phyloP scores from a whole-genome alignment of 2,797 vertebrate genomes.

The Rhinogobio ventralis region DNA sequence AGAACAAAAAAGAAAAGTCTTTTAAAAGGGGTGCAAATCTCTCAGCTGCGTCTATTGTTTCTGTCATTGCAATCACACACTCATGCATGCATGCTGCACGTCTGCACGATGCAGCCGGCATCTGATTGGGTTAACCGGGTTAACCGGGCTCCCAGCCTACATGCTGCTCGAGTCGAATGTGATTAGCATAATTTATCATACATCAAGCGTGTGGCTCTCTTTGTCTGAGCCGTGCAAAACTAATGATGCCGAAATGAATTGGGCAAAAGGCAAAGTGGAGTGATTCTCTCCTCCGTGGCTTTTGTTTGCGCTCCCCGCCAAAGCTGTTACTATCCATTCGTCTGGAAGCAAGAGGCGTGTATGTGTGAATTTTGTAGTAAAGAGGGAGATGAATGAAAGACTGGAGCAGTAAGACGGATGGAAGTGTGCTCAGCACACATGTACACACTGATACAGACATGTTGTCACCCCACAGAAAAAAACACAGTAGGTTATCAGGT shows the following conservation, averaged over 20 bases:
- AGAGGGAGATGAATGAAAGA: slow-evolving; percentile 42
- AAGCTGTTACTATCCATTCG: slow-evolving; percentile 42
- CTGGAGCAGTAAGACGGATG: neutral
- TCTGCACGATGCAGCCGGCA: slow-evolving; percentile 18
- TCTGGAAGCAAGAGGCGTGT: slow-evolving; percentile 25
- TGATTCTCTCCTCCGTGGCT: slow-evolving; percentile 28
- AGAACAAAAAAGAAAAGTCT: neutral
- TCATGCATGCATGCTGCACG: slow-evolving; percentile 28
- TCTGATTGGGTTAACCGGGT: slow-evolving; percentile 49
- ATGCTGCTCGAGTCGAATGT: slow-evolving; percentile 69
- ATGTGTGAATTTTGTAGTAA: slow-evolving; percentile 44
- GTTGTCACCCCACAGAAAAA: slow-evolving; percentile 26
- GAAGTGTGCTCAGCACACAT: slow-evolving; percentile 48
- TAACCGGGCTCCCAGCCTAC: slow-evolving; percentile 38
- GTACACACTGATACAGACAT: slow-evolving; percentile 22
- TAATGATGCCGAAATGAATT: slow-evolving; percentile 45
- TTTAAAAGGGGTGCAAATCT: neutral
- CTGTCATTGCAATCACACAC: slow-evolving; percentile 9
- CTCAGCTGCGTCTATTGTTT: slow-evolving; percentile 20
- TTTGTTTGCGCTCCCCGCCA: slow-evolving; percentile 47
- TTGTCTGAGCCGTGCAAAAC: slow-evolving; percentile 69
- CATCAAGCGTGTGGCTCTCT: slow-evolving; percentile 69
- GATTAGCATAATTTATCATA: slow-evolving; percentile 78
- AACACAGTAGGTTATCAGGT: slow-evolving; percentile 61
- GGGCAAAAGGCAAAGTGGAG: slow-evolving; percentile 30